phyloP scores from a whole-genome alignment of 2,888 invertebrate species.

The Mayetiola destructor region DNA sequence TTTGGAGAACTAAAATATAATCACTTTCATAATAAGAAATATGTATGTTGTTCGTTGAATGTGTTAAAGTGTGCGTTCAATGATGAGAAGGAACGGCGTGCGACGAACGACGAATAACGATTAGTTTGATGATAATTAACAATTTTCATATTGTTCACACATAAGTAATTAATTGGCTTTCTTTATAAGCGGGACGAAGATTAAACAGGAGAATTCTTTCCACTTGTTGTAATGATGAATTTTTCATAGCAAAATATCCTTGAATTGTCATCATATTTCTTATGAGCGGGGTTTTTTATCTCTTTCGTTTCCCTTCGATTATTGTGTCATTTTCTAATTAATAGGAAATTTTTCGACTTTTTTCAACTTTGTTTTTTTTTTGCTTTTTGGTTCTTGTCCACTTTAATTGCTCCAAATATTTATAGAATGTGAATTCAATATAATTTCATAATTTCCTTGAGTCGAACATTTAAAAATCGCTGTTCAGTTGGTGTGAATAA shows the following conservation, averaged over 20 bases:
- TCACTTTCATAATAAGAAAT: too few species aligned
- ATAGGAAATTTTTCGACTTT: background rate
- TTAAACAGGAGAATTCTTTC: too few species aligned
- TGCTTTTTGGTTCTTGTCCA: background rate
- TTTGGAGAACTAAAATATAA: too few species aligned
- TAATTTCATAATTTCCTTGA: slow-evolving; percentile 4
- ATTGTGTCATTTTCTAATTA: background rate
- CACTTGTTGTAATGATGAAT: too few species aligned
- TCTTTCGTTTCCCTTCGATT: background rate
- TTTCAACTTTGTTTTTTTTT: background rate
- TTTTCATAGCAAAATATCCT: too few species aligned
- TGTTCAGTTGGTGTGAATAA: too few species aligned
- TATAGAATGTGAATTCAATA: background rate
- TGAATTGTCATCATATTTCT: too few species aligned
- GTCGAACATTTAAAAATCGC: too few species aligned
- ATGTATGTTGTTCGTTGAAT: too few species aligned
- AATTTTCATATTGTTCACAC: slow-evolving; percentile 1
- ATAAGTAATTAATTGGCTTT: too few species aligned
- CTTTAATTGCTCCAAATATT: background rate
- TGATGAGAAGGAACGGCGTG: background rate
- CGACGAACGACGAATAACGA: background rate
- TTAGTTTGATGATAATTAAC: background rate
- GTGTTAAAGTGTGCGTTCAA: background rate
- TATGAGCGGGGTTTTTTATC: background rate
- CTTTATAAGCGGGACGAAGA: too few species aligned